Conservation (phyloP, 2,797 vertebrate genomes). For the Hozukius guyotensis region DNA sequence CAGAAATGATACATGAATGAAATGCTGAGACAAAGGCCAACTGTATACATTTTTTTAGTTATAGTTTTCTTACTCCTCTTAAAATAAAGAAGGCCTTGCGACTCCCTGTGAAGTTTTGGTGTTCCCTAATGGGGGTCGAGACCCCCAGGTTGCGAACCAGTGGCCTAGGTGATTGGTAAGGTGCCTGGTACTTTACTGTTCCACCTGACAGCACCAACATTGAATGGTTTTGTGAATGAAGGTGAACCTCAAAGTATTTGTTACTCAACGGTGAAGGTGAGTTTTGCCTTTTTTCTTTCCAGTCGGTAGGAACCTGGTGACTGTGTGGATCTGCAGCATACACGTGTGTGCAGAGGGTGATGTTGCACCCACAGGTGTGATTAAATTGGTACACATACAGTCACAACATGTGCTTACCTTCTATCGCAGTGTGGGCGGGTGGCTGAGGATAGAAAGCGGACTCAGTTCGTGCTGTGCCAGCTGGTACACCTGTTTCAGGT, state of each 20-base stretch:
- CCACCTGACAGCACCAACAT: not conserved
- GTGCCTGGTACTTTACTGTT: not conserved
- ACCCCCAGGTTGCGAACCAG: too few relatives aligned
- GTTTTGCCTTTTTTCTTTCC: not conserved
- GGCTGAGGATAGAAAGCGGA: not conserved
- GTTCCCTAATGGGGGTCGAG: too few relatives aligned
- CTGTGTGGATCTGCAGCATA: not conserved
- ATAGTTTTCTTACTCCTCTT: too few relatives aligned
- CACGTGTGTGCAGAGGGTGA: not conserved
- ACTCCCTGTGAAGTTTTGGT: too few relatives aligned
- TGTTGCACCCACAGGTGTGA: not conserved
- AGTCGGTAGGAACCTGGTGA: not conserved
- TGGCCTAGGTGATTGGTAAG: not conserved
- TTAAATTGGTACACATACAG: not conserved
- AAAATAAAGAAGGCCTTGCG: too few relatives aligned
- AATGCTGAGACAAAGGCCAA: too few relatives aligned
- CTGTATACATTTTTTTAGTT: too few relatives aligned
- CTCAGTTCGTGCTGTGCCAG: not conserved
- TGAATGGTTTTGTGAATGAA: not conserved
- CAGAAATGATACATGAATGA: too few relatives aligned
- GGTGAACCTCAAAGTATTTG: not conserved
- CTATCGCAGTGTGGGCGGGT: not conserved
- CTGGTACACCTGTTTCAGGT: conserved; percentile 24
- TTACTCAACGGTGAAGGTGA: not conserved
- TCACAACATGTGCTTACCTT: not conserved